Base-by-base conservation (phyloP, 2,113 vertebrate species). In the Colius striatus region DNA sequence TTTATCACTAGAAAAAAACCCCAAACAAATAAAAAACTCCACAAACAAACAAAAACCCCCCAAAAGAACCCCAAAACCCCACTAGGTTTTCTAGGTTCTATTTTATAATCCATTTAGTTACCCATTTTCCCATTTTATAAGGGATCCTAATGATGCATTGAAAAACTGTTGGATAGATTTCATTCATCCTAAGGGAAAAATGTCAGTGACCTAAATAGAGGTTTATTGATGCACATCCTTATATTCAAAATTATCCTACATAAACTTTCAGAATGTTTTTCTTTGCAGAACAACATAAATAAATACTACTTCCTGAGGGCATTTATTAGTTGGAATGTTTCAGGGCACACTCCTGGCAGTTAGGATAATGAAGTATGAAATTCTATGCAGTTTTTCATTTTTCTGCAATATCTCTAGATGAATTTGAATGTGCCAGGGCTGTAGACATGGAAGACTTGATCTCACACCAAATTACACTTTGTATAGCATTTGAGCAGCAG, bases 291-390 rank as follows among this genome's bases (percentile, higher is more conserved):
- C 19, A 43, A 78, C 62, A 84, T 91, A 96, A 96, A 96, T 93
- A 96, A 96, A 84, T 94, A 82, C 58, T 88, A 90, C 94, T 94
- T 95, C 87, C 73, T 84, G 55, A 78, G 94, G 87, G 54, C 15
- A 90, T 96, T 96, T 96, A 63, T 95, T 96, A 90, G 58, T 36
- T 41, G 75, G 45, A 97, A 87, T 95, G 72, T 92, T 93, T 96
- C 74, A 92, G 45, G 43, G 51, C 47, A 79, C 8, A 45, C 32
- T 90, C 11, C 48, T 89, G 55, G 91, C 63, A 92, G 47, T 94
- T 80, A 83, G 26, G 58, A 53, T 95, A 95, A 96, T 70, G 51
- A 94, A 94, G 95, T 89, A 62, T 3, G 48, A 68, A 67, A 84
- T 79, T 84, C 51, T 53, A 26, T 41, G 68, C 58, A 95, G 23